Percentiles rank a stretch among this genome's conserved stretches.
These are phyloP conservation scores for Australoheros scitulus DNA, from an alignment of 2,113 vertebrate genomes.

Conservation along the genomic window DNA sequence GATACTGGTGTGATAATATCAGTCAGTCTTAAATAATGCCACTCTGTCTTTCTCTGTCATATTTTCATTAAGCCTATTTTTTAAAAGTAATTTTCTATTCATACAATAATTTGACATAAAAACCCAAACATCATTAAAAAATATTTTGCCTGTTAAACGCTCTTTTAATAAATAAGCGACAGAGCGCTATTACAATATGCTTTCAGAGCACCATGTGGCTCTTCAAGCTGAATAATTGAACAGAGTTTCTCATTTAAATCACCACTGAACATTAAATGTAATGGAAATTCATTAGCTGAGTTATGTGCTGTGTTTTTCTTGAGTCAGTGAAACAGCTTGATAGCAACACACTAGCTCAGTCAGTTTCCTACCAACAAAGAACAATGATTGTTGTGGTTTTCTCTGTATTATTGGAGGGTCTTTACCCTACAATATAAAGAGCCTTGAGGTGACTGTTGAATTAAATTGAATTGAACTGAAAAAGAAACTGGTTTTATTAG, in stretches of 20 bases:
- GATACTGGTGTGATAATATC: background rate
- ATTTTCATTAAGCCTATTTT: background rate
- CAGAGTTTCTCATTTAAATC: background rate
- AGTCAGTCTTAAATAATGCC: background rate
- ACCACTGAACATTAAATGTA: background rate
- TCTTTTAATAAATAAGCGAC: background rate
- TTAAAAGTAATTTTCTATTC: background rate
- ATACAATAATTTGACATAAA: background rate
- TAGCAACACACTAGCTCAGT: background rate
- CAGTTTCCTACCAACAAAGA: background rate
- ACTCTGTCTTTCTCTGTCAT: background rate
- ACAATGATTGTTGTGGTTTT: too few relatives aligned
- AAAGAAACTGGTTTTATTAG: background rate
- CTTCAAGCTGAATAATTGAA: background rate
- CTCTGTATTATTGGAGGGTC: too few relatives aligned
- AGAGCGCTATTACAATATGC: background rate
- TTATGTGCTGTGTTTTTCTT: background rate
- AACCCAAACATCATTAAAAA: background rate
- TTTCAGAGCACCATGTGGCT: background rate
- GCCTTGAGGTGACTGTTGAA: too few relatives aligned
- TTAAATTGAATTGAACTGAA: too few relatives aligned
- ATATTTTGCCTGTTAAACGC: background rate
- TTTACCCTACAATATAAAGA: too few relatives aligned
- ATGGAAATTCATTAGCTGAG: background rate
- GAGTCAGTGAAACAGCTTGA: background rate